phyloP scores from a whole-genome alignment of 2,797 vertebrate genomes.

The Craterocephalus amniculus region DNA sequence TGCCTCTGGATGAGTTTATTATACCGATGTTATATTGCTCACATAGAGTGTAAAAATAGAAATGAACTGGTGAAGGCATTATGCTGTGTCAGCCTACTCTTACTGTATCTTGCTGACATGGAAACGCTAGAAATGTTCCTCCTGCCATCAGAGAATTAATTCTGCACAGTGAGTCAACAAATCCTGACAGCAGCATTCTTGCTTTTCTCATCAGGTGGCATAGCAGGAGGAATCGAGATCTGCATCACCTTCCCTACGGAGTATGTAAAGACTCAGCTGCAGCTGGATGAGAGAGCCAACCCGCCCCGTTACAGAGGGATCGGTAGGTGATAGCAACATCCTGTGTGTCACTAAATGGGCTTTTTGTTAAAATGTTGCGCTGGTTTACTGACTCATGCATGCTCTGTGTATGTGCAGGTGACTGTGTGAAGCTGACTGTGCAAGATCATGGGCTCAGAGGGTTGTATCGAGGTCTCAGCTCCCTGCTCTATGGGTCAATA shows the following conservation, averaged over 20 bases:
- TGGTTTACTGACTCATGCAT: conserved; percentile 23
- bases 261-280: conserved; percentile 86
- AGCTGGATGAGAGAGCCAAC: conserved; percentile 83
- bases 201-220: conserved; percentile 65
- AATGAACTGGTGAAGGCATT: background rate
- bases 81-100: background rate
- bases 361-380: conserved; percentile 3
- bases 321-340: conserved; percentile 71
- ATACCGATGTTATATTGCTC: fast-evolving
- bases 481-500: conserved; percentile 85
- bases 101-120: background rate
- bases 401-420: conserved; percentile 67
- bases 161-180: conserved; percentile 34
- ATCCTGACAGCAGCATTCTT: conserved; percentile 14
- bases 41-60: background rate
- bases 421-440: conserved; percentile 85
- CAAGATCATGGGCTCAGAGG: conserved; percentile 85
- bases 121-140: conserved; percentile 2
- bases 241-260: conserved; percentile 87
- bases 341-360: background rate
- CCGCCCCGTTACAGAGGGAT: conserved; percentile 83
- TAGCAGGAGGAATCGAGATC: conserved; percentile 85
- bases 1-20: background rate
- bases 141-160: conserved; percentile 24
- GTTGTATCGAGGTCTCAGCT: conserved; percentile 86